Evolutionary conservation across 1,140 invertebrate species (phyloP).

Genomic region (Caenorhabditis inopinata): DNA sequence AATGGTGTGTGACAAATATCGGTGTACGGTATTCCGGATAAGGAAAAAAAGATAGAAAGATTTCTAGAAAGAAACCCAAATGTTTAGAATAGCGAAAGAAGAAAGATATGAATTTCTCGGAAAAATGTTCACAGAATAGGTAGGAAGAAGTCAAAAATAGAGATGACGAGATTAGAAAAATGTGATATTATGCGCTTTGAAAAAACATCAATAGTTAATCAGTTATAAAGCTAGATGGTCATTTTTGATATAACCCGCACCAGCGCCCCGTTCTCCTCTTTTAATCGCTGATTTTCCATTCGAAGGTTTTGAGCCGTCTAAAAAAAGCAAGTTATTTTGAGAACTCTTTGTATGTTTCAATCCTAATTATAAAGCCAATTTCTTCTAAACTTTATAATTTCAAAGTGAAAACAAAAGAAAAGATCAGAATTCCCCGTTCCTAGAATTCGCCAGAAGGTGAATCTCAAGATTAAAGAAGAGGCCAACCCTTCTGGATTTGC

Average conservation of each 20-base stretch:
- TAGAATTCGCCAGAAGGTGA: too few species aligned
- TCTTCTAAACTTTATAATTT: background rate
- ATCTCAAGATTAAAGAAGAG: too few species aligned
- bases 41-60: background rate
- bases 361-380: too few species aligned
- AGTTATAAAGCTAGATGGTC: background rate
- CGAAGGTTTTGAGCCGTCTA: conserved; percentile 44
- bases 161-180: background rate
- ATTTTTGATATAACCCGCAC: conserved; percentile 53
- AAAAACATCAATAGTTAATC: background rate
- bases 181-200: background rate
- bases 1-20: background rate
- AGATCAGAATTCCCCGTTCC: too few species aligned
- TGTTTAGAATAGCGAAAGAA: too few species aligned
- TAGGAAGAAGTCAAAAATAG: background rate
- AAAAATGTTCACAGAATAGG: background rate
- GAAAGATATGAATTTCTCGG: background rate
- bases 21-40: background rate
- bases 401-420: too few species aligned
- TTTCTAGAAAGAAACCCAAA: too few species aligned
- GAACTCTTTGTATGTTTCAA: background rate
- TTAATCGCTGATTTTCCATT: conserved; percentile 48
- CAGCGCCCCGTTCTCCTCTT: conserved; percentile 52
- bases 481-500: too few species aligned
- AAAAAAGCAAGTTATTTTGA: conserved; percentile 17